A percentile compares a stretch with the other conserved stretches of the same genome.
Evolutionary conservation across 2,797 vertebrate genomes (phyloP).

Genomic region (Danio jaintianensis): DNA sequence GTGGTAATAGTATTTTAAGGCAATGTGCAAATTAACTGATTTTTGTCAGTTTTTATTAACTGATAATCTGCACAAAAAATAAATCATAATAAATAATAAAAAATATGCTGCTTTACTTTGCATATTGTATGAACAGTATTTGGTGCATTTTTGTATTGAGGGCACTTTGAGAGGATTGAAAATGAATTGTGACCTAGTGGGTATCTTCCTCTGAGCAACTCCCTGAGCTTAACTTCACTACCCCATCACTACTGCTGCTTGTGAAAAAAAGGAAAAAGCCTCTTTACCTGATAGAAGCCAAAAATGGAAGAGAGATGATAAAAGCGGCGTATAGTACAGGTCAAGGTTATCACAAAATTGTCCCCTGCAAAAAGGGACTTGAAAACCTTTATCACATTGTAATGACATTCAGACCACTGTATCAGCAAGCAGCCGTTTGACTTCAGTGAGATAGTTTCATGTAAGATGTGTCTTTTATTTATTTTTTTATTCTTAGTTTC

Average conservation of each 20-base stretch:
- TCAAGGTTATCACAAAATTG: slow-evolving; percentile 38
- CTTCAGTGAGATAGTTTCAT: neutral
- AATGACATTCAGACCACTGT: neutral
- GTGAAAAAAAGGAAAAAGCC: neutral
- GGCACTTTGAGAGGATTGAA: slow-evolving; percentile 21
- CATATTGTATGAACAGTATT: too few relatives aligned
- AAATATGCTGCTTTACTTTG: too few relatives aligned
- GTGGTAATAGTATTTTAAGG: too few relatives aligned
- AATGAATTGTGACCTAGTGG: slow-evolving; percentile 19
- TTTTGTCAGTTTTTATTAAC: too few relatives aligned
- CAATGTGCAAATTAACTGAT: too few relatives aligned
- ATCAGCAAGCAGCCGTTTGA: neutral
- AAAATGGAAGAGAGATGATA: slow-evolving; percentile 36
- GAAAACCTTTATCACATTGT: slow-evolving; percentile 18
- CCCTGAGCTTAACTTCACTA: slow-evolving; percentile 7
- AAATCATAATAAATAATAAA: neutral
- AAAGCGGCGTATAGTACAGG: slow-evolving; percentile 29
- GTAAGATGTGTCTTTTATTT: too few relatives aligned
- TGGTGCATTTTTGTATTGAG: neutral
- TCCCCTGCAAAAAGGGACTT: slow-evolving; percentile 14
- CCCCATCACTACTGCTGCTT: neutral
- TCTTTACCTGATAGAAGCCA: slow-evolving; percentile 13
- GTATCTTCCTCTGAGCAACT: slow-evolving; percentile 25
- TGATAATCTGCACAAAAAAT: neutral
- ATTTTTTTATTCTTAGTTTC: too few relatives aligned